Evolutionary conservation across 2,888 invertebrate genomes (phyloP), one percentile per base, ranked within the genome.

Genomic region (Chirona hameri): DNA sequence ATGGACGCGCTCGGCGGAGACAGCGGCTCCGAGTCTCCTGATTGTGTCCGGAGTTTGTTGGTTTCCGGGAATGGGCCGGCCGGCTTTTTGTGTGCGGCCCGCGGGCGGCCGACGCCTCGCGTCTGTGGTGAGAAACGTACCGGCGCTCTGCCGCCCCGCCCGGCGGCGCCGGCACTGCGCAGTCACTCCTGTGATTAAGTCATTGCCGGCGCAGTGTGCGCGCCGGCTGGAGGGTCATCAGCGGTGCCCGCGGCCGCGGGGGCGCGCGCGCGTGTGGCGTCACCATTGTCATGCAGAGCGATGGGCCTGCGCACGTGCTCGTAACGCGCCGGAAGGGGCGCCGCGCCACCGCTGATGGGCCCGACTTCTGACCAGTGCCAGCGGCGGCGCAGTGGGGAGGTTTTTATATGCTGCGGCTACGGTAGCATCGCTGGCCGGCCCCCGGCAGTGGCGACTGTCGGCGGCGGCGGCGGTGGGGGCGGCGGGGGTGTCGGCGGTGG

Each of bases 201-300:
- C 29, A 69, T 69, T 69, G 15, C 14, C 29, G 69, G 0, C 15
- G 69, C 12, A 9, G 69, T 65, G 69, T 31, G 69, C 69, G 69
- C 29, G 4, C 69, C 29, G 69, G 10, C 29, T 2, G 31, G 1
- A 15, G 5, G 1, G 39, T 7, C 39, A 39, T 39, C 39, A 39
- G 39, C 39, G 39, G 65, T 10, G 65, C 27, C 31, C 15, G 69
- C 31, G 31, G 29, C 29, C 1, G 31, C 14, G 29, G 29, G 60
- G 24, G 24, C 29, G 15, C 14, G 29, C 69, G 69, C 21, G 29
- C 29, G 69, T 69, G 69, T 31, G 69, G 14, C 69, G 69, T 69
- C 69, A 69, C 69, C 31, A 69, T 69, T 69, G 69, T 69, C 69
- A 69, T 69, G 69, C 69, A 69, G 69, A 69, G 69, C 27, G 27